phyloP scores from a whole-genome alignment of 2,113 vertebrate species.

The Phoenicopterus ruber region DNA sequence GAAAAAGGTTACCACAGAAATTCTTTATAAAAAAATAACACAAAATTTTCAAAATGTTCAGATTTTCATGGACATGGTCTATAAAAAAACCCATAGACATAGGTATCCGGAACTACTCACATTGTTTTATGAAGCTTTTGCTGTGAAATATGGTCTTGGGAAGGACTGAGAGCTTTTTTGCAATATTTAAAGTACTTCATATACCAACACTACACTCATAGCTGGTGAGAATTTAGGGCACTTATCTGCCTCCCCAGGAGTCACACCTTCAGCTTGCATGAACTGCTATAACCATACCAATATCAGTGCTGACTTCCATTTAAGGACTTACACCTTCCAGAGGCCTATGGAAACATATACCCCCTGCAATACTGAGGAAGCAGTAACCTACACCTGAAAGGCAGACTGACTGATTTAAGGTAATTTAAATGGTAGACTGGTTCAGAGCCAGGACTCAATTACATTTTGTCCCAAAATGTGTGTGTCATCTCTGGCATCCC shows the following conservation, averaged over 20 bases:
- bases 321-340: background rate
- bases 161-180: background rate
- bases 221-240: background rate
- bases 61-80: background rate
- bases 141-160: rapidly evolving
- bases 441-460: background rate
- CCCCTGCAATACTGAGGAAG: background rate
- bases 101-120: background rate
- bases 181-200: background rate
- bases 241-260: background rate
- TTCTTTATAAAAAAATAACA: background rate
- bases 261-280: background rate
- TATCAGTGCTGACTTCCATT: background rate
- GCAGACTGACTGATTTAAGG: background rate
- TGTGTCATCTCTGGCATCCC: background rate
- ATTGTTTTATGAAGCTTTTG: background rate
- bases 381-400: background rate
- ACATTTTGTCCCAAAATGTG: background rate
- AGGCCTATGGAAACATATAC: background rate
- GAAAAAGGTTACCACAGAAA: background rate
- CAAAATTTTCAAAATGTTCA: background rate
- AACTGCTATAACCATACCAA: background rate
- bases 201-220: background rate
- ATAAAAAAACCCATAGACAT: background rate
- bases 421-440: background rate